phyloP scores from a whole-genome alignment of 2,888 invertebrate species.

The Eupithecia subumbrata region DNA sequence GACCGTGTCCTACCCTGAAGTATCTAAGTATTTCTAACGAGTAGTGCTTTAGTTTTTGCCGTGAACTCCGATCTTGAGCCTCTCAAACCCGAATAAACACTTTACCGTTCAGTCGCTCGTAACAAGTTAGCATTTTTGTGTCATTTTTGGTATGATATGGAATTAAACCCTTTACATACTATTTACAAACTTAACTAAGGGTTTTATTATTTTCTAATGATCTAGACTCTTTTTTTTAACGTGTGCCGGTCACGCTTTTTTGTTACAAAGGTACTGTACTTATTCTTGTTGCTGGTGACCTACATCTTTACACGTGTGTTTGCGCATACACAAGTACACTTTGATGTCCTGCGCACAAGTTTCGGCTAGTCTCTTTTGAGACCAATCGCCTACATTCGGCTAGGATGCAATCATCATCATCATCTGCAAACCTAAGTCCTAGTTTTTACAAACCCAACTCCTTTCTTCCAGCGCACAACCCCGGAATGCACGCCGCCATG shows the following conservation, averaged over 20 bases:
- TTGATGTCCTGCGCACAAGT: no score
- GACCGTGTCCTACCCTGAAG: no score
- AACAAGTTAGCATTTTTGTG: not conserved
- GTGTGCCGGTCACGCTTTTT: no score
- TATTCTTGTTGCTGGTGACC: no score
- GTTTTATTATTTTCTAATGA: not conserved
- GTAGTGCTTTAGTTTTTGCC: not conserved
- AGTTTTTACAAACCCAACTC: no score
- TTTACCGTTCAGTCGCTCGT: not conserved
- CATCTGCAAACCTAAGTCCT: not conserved
- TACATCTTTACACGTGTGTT: no score
- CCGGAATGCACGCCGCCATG: conserved; percentile 77
- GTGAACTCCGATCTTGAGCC: not conserved
- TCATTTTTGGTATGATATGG: not conserved
- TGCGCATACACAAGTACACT: no score
- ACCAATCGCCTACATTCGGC: not conserved
- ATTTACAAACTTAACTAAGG: not conserved
- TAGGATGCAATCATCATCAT: not conserved
- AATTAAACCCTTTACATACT: no score
- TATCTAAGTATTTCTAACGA: not conserved
- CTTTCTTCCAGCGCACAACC: conserved; percentile 60
- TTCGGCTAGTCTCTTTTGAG: not conserved
- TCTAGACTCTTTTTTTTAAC: no score
- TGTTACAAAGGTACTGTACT: no score
- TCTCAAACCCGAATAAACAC: not conserved